phyloP scores from a whole-genome alignment of 2,888 invertebrate genomes.

The Yponomeuta malinellus region DNA sequence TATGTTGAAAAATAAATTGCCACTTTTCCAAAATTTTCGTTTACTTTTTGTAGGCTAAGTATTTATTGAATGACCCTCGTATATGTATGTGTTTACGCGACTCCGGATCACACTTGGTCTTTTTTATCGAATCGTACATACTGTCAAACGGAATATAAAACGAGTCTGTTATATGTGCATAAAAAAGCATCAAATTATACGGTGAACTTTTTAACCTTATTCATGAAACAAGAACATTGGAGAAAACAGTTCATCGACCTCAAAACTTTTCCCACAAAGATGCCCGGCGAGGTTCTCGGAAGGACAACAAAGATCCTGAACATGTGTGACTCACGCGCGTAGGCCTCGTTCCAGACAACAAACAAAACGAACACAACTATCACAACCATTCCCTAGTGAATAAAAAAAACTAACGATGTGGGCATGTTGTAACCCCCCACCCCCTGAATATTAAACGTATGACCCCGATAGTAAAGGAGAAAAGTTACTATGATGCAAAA shows the following conservation, averaged over 20 bases:
- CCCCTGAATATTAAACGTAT: too few species aligned
- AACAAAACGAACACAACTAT: slow-evolving; percentile 28
- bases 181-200: slow-evolving; percentile 13
- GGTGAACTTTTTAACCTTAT: slow-evolving; percentile 30
- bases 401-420: neutral
- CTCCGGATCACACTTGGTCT: too few species aligned
- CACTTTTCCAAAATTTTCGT: too few species aligned
- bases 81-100: too few species aligned
- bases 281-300: slow-evolving; percentile 62
- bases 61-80: too few species aligned
- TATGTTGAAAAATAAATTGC: too few species aligned
- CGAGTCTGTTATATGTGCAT: neutral
- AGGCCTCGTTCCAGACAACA: slow-evolving; percentile 53
- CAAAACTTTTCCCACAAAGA: slow-evolving; percentile 68
- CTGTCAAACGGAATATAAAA: neutral
- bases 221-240: slow-evolving; percentile 40
- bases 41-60: too few species aligned
- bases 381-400: slow-evolving; percentile 7
- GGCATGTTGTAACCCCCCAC: too few species aligned
- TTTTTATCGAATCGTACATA: too few species aligned
- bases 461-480: too few species aligned
- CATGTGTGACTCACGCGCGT: slow-evolving; percentile 58
- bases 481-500: too few species aligned
- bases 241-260: slow-evolving; percentile 65
- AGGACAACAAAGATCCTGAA: slow-evolving; percentile 72